phyloP scores from a whole-genome alignment of 2,888 invertebrate species.

The Bombyx huttoni region DNA sequence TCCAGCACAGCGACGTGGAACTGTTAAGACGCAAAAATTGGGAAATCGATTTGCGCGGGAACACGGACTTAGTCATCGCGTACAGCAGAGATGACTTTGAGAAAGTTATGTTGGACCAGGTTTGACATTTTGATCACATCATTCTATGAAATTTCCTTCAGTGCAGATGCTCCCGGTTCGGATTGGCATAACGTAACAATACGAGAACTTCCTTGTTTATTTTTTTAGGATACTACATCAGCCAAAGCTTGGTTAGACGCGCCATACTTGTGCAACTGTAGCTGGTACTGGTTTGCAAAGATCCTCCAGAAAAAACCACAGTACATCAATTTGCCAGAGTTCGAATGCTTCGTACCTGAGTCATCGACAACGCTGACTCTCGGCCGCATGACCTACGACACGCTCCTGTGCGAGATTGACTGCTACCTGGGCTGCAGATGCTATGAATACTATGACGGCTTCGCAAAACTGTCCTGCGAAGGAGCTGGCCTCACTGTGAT shows the following conservation, averaged over 20 bases:
- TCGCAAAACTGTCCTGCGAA: not conserved
- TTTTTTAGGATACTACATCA: not conserved
- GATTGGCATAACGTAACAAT: not conserved
- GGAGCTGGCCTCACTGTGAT: not conserved
- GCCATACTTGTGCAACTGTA: not conserved
- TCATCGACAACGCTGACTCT: not conserved
- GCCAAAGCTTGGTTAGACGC: not conserved
- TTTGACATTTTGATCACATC: not conserved
- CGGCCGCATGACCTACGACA: not conserved
- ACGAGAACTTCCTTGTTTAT: not conserved
- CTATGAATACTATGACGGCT: not conserved
- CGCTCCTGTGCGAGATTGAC: not conserved
- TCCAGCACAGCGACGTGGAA: not conserved
- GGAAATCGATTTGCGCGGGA: not conserved
- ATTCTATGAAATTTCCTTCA: not conserved
- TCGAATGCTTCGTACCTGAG: not conserved
- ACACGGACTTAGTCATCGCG: not conserved
- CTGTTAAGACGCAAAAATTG: not conserved
- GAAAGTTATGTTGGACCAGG: not conserved
- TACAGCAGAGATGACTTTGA: not conserved
- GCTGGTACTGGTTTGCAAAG: not conserved
- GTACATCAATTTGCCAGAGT: not conserved
- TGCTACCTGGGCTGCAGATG: not conserved
- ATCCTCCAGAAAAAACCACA: not conserved
- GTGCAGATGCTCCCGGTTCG: not conserved